Percentiles rank a stretch among this genome's conserved stretches.
Conservation (phyloP, 1,140 invertebrate genomes). For the Pararge aegeria region DNA sequence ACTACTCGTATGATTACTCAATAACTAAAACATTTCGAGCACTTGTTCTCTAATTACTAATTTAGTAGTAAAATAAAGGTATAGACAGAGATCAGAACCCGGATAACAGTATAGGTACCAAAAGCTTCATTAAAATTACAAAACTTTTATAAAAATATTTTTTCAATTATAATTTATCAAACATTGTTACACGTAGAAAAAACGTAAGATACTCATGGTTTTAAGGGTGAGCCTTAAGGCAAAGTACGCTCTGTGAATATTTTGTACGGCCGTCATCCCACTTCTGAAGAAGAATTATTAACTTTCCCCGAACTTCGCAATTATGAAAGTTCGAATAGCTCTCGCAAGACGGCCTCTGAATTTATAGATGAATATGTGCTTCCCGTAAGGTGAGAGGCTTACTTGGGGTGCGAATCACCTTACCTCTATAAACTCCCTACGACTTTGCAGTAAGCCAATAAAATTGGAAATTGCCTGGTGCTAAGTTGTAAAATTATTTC, state of each 20-base stretch:
- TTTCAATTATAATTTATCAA: neutral
- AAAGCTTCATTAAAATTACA: slow-evolving; percentile 13
- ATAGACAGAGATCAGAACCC: too few species aligned
- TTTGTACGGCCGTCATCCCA: slow-evolving; percentile 71
- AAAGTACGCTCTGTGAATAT: slow-evolving; percentile 72
- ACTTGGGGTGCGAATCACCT: slow-evolving; percentile 48
- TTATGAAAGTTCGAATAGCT: slow-evolving; percentile 80
- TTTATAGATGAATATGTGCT: slow-evolving; percentile 77
- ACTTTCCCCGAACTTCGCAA: slow-evolving; percentile 77
- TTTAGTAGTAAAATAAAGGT: too few species aligned
- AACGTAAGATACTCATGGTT: slow-evolving; percentile 26
- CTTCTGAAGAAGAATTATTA: slow-evolving; percentile 80
- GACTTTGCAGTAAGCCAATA: slow-evolving; percentile 46
- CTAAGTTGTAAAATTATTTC: slow-evolving; percentile 39
- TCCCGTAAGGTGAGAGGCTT: slow-evolving; percentile 49
- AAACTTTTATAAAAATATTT: slow-evolving; percentile 6
- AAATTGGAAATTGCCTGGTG: slow-evolving; percentile 44
- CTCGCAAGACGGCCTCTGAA: slow-evolving; percentile 73
- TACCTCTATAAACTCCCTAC: slow-evolving; percentile 44
- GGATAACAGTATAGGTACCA: too few species aligned
- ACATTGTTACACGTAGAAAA: neutral
- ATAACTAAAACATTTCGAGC: too few species aligned
- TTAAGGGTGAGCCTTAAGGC: slow-evolving; percentile 56
- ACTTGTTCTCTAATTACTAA: too few species aligned
- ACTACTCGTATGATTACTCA: too few species aligned